A percentile compares a stretch with the other conserved stretches of the same genome.
Evolutionary conservation across 2,797 vertebrate species (phyloP).

Genomic region (Ibycter americanus): DNA sequence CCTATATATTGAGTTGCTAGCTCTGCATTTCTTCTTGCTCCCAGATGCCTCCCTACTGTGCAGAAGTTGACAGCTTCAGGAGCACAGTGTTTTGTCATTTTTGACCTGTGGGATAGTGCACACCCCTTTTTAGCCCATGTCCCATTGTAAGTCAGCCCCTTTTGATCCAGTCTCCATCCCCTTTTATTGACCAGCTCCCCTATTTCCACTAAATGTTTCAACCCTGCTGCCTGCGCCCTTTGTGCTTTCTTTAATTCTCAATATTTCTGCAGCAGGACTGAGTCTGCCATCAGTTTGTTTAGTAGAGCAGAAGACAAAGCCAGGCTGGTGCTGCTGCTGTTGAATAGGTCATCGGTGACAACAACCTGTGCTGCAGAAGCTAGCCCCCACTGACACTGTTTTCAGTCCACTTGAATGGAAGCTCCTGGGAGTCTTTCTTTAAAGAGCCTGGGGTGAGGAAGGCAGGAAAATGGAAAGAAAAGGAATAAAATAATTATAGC

Average conservation of each 20-base stretch:
- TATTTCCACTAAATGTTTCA: slow-evolving; percentile 47
- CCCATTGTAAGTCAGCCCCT: slow-evolving; percentile 49
- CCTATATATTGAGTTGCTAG: neutral
- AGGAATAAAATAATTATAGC: slow-evolving; percentile 18
- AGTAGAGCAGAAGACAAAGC: slow-evolving; percentile 66
- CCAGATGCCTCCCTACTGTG: neutral
- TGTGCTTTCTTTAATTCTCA: slow-evolving; percentile 57
- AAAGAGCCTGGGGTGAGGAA: slow-evolving; percentile 40
- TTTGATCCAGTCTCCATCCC: slow-evolving; percentile 49
- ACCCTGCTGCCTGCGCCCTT: slow-evolving; percentile 48
- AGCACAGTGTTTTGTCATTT: slow-evolving; percentile 42
- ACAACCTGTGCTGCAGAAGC: slow-evolving; percentile 48
- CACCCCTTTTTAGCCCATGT: slow-evolving; percentile 25
- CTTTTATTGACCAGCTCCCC: slow-evolving; percentile 59
- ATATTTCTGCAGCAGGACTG: slow-evolving; percentile 37
- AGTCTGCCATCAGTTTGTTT: slow-evolving; percentile 43
- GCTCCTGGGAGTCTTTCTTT: slow-evolving; percentile 60
- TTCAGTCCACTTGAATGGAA: slow-evolving; percentile 62
- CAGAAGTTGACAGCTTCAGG: slow-evolving; percentile 18
- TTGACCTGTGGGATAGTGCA: slow-evolving; percentile 34
- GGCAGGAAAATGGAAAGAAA: slow-evolving; percentile 42
- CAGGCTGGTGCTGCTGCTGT: slow-evolving; percentile 30
- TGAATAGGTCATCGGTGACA: slow-evolving; percentile 64
- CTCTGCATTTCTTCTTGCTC: slow-evolving; percentile 28
- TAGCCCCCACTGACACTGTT: slow-evolving; percentile 62